Base-by-base conservation (phyloP, 2,113 vertebrate genomes). In the Tachycineta bicolor region DNA sequence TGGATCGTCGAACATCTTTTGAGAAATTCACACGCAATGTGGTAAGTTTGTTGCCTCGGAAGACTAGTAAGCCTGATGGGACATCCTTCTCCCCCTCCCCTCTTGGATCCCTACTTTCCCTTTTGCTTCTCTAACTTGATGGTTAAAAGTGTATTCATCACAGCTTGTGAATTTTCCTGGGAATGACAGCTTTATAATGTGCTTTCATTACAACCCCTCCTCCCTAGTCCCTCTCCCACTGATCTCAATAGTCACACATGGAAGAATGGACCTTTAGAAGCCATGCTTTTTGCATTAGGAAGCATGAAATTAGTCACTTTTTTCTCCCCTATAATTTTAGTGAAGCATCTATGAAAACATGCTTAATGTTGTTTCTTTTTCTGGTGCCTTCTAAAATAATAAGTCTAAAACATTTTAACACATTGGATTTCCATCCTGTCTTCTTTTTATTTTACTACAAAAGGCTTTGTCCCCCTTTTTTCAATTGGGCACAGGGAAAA, bases 21-120 rank as follows among this genome's bases (percentile, higher is more conserved):
- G 98, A 99, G 97, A 98, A 98, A 98, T 98, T 98, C 97, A 97
- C 98, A 97, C 97, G 98, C 94, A 98, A 97, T 96, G 96, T 98
- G 98, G 98, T 98, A 98, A 98, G 98, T 98, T 97, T 95, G 87
- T 90, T 94, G 90, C 90, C 92, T 95, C 52, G 47, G 96, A 90
- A 96, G 95, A 97, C 94, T 96, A 88, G 94, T 86, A 94, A 94
- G 83, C 83, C 62, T 90, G 81, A 44, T 96, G 90, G 96, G 60
- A 90, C 46, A 74, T 83, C 87, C 90, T 96, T 86, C 63, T 90
- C 47, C 87, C 92, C 25, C 71, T 20, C 4, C 96, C 89, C 43
- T 73, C 84, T 85, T 67, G 50, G 47, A 85, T 78, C 91, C 94
- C 60, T 78, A 7, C 50, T 75, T 85, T 58, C 85, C 83, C 82